Evolutionary conservation across 2,888 invertebrate species (phyloP), one percentile per base, ranked within the genome.

Genomic region (Anodontia alba): DNA sequence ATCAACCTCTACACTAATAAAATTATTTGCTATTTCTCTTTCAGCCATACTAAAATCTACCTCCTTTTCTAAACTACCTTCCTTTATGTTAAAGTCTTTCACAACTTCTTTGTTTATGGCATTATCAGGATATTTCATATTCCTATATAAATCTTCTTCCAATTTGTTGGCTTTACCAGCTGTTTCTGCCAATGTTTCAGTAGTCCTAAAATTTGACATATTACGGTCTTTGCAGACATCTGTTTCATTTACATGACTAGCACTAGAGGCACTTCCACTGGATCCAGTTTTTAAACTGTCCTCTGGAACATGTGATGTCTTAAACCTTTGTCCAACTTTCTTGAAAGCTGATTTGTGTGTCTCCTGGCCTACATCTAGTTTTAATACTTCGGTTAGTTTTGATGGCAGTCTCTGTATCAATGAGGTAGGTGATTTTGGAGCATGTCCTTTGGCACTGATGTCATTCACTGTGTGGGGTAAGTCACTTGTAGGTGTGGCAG

Each of bases 271-370:
- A 46, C 46, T 20, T 3, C 2, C 20, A 42, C 8, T 10, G 20
- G 17, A 7, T 57, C 29, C 57, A 29, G 29, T 2, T 17, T 33
- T 62, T 8, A 62, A 20, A 62, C 33, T 33, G 12, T 62, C 62
- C 20, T 62, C 62, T 7, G 62, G 33, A 33, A 62, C 62, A 33
- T 62, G 62, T 3, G 62, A 29, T 33, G 29, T 62, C 5, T 62
- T 31, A 29, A 62, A 62, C 20, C 62, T 31, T 33, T 62, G 26
- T 17, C 62, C 62, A 33, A 62, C 62, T 33, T 62, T 62, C 62
- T 62, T 62, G 20, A 62, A 62, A 1, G 62, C 62, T 33, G 62
- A 62, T 17, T 62, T 62, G 17, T 33, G 62, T 31, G 31, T 33
- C 10, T 62, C 62, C 17, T 62, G 5, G n/a, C 33, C 29, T 1